Percentiles rank a stretch among this genome's conserved stretches.
Evolutionary conservation across 2,797 vertebrate species (phyloP).

Genomic region (Crax fasciolata): DNA sequence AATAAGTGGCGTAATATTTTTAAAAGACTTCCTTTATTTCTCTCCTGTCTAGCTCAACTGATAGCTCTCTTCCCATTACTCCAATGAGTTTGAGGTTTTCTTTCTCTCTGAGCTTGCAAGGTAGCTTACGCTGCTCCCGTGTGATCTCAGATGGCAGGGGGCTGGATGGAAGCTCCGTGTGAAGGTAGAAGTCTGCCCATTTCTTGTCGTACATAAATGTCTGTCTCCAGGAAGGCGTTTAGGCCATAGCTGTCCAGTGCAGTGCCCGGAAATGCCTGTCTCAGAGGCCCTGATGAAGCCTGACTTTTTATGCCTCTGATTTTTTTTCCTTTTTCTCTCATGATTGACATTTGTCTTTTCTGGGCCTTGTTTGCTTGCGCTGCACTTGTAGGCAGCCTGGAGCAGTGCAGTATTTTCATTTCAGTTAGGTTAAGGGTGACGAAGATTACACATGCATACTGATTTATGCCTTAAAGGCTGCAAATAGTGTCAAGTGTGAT

Average conservation of each 20-base stretch:
- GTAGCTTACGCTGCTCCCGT: fast-evolving
- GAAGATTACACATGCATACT: conserved; percentile 74
- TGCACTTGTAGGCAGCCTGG: conserved; percentile 48
- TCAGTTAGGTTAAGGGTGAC: conserved; percentile 70
- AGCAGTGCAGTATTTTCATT: conserved; percentile 57
- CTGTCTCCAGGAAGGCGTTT: neutral
- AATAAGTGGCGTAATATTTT: fast-evolving
- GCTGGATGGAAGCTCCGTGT: neutral
- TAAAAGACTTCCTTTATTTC: neutral
- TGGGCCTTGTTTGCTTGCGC: conserved; percentile 44
- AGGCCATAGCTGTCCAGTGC: conserved; percentile 17
- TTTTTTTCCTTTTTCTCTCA: neutral
- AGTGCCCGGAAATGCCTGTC: neutral
- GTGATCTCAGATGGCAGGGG: neutral
- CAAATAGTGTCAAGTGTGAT: conserved; percentile 75
- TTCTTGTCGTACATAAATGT: neutral
- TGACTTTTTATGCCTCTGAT: conserved; percentile 27
- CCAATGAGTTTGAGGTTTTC: neutral
- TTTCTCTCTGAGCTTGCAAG: neutral
- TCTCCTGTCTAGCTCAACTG: neutral
- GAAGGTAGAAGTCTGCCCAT: neutral
- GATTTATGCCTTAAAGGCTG: conserved; percentile 72
- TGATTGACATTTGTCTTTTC: conserved; percentile 74
- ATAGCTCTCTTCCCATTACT: neutral
- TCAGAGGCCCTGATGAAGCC: neutral